A percentile compares a stretch with the other conserved stretches of the same genome.
Conservation (phyloP, 92 coral and sea anemone genomes). For the Palythoa heliodiscus region DNA sequence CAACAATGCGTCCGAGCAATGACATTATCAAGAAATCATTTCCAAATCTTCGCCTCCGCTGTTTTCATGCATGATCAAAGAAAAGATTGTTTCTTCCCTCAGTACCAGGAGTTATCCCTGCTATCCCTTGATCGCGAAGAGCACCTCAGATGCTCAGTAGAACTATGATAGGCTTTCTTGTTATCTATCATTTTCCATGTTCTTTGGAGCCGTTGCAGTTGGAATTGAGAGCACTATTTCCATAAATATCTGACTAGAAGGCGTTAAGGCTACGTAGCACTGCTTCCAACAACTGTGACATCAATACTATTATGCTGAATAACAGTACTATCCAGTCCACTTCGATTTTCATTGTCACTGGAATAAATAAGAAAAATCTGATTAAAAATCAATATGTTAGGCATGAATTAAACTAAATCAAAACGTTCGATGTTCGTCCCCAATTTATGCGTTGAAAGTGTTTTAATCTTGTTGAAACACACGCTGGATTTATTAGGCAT, state of each 20-base stretch:
- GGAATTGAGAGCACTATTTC: not conserved
- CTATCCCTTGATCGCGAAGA: not conserved
- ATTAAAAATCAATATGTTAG: not conserved
- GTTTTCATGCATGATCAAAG: not conserved
- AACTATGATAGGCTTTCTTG: not conserved
- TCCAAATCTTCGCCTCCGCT: not conserved
- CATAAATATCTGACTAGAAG: not conserved
- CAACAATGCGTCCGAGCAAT: not conserved
- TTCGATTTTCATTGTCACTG: constrained; percentile 57
- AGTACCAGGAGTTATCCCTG: not conserved
- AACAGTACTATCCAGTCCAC: constrained; percentile 53
- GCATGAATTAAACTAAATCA: too few species aligned
- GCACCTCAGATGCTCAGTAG: not conserved
- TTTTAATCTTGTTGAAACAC: too few species aligned
- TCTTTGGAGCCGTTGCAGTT: not conserved
- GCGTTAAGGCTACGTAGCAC: constrained; percentile 28
- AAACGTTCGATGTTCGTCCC: too few species aligned
- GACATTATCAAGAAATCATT: not conserved
- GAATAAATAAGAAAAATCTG: not conserved
- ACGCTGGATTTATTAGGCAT: too few species aligned
- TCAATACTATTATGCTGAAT: constrained; percentile 61
- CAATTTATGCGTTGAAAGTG: too few species aligned
- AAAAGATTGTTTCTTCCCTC: not conserved
- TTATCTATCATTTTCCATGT: not conserved
- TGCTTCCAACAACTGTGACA: constrained; percentile 50